Percentiles rank a stretch among this genome's conserved stretches.
Evolutionary conservation across 2,888 invertebrate species (phyloP).

Genomic region (Melanophora roralis): DNA sequence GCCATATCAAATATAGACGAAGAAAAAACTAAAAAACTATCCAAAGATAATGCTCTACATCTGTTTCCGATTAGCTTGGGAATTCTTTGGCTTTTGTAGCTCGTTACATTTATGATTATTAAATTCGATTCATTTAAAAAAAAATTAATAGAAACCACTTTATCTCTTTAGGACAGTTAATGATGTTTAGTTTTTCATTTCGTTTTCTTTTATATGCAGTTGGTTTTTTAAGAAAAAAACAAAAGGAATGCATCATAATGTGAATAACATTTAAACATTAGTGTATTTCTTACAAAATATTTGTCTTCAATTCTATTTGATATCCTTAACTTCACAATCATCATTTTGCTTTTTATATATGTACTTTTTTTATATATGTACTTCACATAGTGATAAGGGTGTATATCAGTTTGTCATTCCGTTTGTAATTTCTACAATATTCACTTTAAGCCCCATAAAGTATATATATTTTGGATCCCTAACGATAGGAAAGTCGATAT

Average conservation of each 20-base stretch:
- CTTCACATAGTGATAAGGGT: too few species aligned
- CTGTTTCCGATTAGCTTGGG: constrained; percentile 58
- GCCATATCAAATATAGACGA: neutral
- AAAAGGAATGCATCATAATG: constrained; percentile 10
- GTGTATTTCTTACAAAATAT: constrained; percentile 17
- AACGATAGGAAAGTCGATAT: too few species aligned
- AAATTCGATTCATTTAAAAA: neutral
- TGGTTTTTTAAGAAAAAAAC: constrained; percentile 2
- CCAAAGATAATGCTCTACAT: constrained; percentile 57
- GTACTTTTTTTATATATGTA: too few species aligned
- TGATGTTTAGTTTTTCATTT: constrained; percentile 11
- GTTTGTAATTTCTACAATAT: too few species aligned
- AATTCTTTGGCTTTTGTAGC: constrained; percentile 33
- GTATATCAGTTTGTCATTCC: too few species aligned
- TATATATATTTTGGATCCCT: too few species aligned
- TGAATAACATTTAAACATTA: constrained; percentile 1
- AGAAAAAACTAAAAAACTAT: neutral
- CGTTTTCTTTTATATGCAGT: neutral
- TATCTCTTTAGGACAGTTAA: constrained; percentile 42
- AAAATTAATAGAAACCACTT: constrained; percentile 44
- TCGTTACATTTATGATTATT: neutral
- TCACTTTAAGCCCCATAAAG: too few species aligned
- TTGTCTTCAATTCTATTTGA: constrained; percentile 26
- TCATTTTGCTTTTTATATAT: constrained; percentile 10
- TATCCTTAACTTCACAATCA: constrained; percentile 21